Base-by-base conservation (phyloP, 2,113 vertebrate genomes). In the Entomyzon cyanotis region DNA sequence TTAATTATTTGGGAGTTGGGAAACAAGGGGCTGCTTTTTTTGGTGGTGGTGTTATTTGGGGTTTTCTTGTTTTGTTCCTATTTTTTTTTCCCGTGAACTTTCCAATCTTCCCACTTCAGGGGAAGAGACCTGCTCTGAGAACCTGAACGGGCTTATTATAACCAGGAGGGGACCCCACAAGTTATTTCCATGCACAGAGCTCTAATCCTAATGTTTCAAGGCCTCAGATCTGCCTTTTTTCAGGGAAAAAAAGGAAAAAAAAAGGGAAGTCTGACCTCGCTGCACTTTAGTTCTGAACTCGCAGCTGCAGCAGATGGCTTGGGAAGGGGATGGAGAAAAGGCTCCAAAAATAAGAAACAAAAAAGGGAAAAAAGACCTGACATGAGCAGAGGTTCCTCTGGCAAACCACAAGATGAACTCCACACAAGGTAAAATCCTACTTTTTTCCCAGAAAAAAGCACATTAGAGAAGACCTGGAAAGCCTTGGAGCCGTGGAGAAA, bases 341-440 rank as follows among this genome's bases (percentile, higher is more conserved):
- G 13, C 31, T 58, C 25, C 2, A 19, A 30, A 73, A 68, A n/a
- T 1, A 15, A 50, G 33, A 81, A 30, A 30, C 30, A 37, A 77
- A 27, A 77, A 30, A 27, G 62, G 22, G 31, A 55, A 41, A 68
- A 62, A 28, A 41, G 20, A 63, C 17, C 22, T 5, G 41, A 27
- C 8, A 7, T 0, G 0, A 60, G 59, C 19, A 68, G 11, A 69
- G 2, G 6, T 55, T 27, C 42, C 41, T 33, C 52, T 39, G 28
- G 67, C 58, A 22, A 80, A 20, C 19, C 58, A 68, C 35, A 10
- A 24, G 37, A 24, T 33, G 7, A 30, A 19, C 12, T 25, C 20
- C 0, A 2, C 3, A 1, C 12, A 5, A 41, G 37, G 28, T 9
- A 42, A 94, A 91, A 39, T 30, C 50, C n/a, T 1, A 0, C 37